Percentiles rank a stretch among this genome's conserved stretches.
phyloP scores from a whole-genome alignment of 1,140 invertebrate genomes.

The Pseudomyrmex pallidus region DNA sequence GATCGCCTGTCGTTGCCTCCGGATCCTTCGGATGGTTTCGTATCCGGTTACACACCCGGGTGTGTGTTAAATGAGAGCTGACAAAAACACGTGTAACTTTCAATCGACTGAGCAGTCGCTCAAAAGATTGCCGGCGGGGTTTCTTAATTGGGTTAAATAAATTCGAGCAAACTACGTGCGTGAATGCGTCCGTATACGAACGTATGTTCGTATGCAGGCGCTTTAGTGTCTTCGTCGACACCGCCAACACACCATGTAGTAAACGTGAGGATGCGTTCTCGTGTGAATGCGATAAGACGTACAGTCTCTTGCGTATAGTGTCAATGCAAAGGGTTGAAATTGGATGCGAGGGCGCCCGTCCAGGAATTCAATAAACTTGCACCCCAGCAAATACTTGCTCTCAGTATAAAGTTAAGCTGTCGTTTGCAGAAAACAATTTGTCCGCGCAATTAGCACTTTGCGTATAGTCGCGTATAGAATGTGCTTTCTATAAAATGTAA shows the following conservation, averaged over 20 bases:
- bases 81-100: constrained; percentile 82
- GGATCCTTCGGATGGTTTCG: constrained; percentile 60
- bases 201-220: background rate
- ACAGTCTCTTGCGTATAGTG: background rate
- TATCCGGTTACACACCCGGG: constrained; percentile 73
- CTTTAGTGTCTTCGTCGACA: constrained; percentile 24
- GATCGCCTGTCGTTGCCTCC: constrained; percentile 32
- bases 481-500: background rate
- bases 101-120: constrained; percentile 76
- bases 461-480: background rate
- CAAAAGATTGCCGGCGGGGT: constrained; percentile 71
- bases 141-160: constrained; percentile 77
- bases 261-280: constrained; percentile 38
- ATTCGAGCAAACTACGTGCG: constrained; percentile 59
- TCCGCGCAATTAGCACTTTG: constrained; percentile 2
- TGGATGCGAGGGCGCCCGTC: constrained; percentile 27
- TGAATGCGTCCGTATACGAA: background rate
- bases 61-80: constrained; percentile 75
- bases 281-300: constrained; percentile 54
- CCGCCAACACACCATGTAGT: constrained; percentile 12
- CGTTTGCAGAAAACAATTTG: constrained; percentile 33
- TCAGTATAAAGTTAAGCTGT: background rate
- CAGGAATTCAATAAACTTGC: constrained; percentile 66
- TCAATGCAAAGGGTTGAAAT: constrained; percentile 70
- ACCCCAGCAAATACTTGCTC: background rate